Evolutionary conservation across 2,797 vertebrate genomes (phyloP).

Genomic region (Trichosurus vulpecula): DNA sequence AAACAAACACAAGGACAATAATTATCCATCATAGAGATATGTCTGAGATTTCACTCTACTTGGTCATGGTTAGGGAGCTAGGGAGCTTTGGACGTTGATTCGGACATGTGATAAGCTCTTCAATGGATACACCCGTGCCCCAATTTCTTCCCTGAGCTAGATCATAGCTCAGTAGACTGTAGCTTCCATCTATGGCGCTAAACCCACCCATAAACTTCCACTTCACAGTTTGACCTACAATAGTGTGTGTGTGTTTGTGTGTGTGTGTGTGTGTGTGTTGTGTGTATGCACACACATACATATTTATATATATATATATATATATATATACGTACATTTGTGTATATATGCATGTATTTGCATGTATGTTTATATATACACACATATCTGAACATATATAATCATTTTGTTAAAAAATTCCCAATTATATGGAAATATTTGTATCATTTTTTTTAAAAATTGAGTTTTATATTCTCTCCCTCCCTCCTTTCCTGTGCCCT

Average conservation of each 20-base stretch:
- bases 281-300: too few relatives aligned
- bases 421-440: neutral
- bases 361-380: neutral
- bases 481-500: neutral
- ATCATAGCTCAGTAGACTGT: neutral
- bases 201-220: neutral
- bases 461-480: neutral
- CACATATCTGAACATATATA: neutral
- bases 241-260: neutral
- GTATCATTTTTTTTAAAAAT: neutral
- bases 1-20: neutral
- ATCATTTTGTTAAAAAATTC: neutral
- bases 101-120: neutral
- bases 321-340: too few relatives aligned
- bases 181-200: neutral
- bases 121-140: neutral
- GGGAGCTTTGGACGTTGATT: neutral
- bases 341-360: too few relatives aligned
- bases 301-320: too few relatives aligned
- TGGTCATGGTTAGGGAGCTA: neutral
- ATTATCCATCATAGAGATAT: neutral
- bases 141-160: neutral
- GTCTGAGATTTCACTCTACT: neutral
- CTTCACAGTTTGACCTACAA: neutral
- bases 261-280: fast-evolving